Evolutionary conservation across 2,888 invertebrate species (phyloP).

Genomic region (Rotaria sp.): DNA sequence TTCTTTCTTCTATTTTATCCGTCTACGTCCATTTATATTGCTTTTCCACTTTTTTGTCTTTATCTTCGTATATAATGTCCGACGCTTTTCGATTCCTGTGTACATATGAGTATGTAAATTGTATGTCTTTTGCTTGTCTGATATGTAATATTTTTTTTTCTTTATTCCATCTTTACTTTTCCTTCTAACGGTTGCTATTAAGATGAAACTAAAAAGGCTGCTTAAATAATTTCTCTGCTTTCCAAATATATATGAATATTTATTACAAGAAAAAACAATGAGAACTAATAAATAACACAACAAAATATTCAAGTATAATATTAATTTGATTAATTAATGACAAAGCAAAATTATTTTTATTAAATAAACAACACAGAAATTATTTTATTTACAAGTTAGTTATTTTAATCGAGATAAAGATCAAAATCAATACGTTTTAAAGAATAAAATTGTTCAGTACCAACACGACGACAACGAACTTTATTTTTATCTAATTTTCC

Average conservation of each 20-base stretch:
- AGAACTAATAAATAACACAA: background rate
- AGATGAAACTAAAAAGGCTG: background rate
- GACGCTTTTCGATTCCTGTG: background rate
- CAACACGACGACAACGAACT: constrained; percentile 74
- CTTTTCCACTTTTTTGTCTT: background rate
- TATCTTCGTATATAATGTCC: background rate
- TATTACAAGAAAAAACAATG: too few relatives aligned
- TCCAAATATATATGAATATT: background rate
- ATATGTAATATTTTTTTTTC: background rate
- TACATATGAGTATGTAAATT: background rate
- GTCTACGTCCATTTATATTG: background rate
- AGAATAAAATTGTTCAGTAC: constrained; percentile 68
- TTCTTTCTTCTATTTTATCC: background rate
- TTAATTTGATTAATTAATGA: background rate
- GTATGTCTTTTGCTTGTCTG: background rate
- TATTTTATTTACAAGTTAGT: too few relatives aligned
- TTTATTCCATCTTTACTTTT: background rate
- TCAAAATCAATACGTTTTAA: constrained; percentile 87
- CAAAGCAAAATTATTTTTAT: background rate
- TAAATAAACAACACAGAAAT: too few relatives aligned
- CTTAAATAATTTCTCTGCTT: background rate
- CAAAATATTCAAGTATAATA: background rate
- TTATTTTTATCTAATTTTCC: constrained; percentile 67
- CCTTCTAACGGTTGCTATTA: background rate
- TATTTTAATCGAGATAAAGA: constrained; percentile 61